Evolutionary conservation across 2,888 invertebrate genomes (phyloP).

Genomic region (Platycheirus albimanus): DNA sequence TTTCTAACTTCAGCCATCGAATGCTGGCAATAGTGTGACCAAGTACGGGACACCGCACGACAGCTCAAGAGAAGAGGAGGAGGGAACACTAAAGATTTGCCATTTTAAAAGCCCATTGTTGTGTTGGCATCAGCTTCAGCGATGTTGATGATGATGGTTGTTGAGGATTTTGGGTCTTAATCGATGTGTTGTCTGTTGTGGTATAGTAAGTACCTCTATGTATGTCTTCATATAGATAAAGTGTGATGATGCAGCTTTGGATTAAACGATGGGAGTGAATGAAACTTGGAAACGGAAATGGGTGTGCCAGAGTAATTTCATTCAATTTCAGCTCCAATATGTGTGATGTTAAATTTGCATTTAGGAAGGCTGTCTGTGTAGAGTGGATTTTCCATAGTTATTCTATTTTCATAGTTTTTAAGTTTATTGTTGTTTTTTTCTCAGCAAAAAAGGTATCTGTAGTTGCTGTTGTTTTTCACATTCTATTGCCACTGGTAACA

Average conservation of each 20-base stretch:
- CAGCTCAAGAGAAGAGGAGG: constrained; percentile 1
- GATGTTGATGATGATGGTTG: constrained; percentile 31
- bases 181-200: constrained; percentile 34
- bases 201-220: neutral
- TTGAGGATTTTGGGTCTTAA: constrained; percentile 59
- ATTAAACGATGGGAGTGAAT: constrained; percentile 55
- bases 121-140: constrained; percentile 11
- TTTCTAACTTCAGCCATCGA: neutral
- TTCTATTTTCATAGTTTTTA: neutral
- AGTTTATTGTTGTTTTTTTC: neutral
- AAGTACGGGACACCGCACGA: neutral
- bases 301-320: constrained; percentile 48
- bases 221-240: too few species aligned
- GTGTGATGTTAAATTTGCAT: constrained; percentile 25
- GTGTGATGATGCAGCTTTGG: constrained; percentile 23
- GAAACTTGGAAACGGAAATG: constrained; percentile 55
- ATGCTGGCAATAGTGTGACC: constrained; percentile 37
- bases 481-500: too few species aligned
- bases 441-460: too few species aligned
- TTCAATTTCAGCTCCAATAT: constrained; percentile 13
- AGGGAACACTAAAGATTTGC: constrained; percentile 18
- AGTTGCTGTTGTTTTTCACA: neutral
- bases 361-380: constrained; percentile 2
- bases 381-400: neutral
- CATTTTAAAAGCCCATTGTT: constrained; percentile 36